Evolutionary conservation across 2,888 invertebrate species (phyloP).

Genomic region (Drosophila differens): DNA sequence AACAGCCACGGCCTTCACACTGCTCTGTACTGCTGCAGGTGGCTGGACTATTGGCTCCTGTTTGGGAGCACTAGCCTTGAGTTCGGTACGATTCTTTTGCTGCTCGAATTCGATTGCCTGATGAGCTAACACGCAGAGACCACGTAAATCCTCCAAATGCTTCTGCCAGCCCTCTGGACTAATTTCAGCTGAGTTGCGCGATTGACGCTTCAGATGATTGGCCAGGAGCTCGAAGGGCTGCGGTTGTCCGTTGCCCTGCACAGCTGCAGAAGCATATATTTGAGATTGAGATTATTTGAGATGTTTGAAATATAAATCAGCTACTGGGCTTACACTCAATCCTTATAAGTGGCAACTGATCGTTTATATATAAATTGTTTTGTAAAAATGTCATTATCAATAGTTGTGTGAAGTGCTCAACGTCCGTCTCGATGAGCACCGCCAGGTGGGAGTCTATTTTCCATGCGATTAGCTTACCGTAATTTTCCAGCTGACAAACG

Average conservation of each 20-base stretch:
- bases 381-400: constrained; percentile 90
- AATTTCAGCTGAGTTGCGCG: constrained; percentile 79
- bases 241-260: constrained; percentile 87
- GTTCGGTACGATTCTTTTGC: constrained; percentile 83
- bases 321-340: constrained; percentile 89
- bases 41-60: constrained; percentile 80
- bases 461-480: constrained; percentile 93
- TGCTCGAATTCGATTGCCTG: constrained; percentile 85
- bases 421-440: constrained; percentile 91
- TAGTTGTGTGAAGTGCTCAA: constrained; percentile 89
- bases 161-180: constrained; percentile 83
- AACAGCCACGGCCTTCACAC: constrained; percentile 57
- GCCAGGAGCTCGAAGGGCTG: constrained; percentile 86
- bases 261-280: constrained; percentile 85
- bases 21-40: constrained; percentile 20
- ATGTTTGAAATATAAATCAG: not conserved
- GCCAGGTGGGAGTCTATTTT: constrained; percentile 91
- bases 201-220: constrained; percentile 85
- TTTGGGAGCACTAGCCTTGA: constrained; percentile 78
- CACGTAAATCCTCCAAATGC: constrained; percentile 83
- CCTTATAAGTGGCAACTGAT: constrained; percentile 90
- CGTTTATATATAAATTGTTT: constrained; percentile 90
- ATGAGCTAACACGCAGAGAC: constrained; percentile 83
- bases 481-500: constrained; percentile 89
- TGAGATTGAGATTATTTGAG: constrained; percentile 2